Conservation (phyloP, 2,888 invertebrate species). For the Callyntrura guangdongensis region DNA sequence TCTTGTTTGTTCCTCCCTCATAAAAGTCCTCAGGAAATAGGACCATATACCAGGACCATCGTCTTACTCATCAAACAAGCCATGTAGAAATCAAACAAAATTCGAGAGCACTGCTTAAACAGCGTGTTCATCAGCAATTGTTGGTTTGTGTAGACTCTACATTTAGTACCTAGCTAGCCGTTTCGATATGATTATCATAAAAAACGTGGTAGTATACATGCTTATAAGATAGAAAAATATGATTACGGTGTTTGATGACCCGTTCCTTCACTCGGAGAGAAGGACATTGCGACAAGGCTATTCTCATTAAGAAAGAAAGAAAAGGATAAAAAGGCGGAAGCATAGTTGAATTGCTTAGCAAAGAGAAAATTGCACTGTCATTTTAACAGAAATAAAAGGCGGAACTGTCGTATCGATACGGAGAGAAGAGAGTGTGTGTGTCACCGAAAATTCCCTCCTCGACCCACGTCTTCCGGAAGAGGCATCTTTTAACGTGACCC, state of each 20-base stretch:
- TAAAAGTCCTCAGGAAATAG: conserved; percentile 38
- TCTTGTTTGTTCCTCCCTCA: conserved; percentile 53
- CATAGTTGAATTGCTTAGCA: neutral
- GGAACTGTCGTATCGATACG: neutral
- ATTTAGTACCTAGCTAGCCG: too few species aligned
- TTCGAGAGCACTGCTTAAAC: conserved; percentile 12
- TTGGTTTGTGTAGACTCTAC: too few species aligned
- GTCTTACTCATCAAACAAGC: conserved; percentile 34
- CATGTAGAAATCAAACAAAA: conserved; percentile 42
- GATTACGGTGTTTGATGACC: conserved; percentile 54
- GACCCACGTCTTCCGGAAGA: neutral
- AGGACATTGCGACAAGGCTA: neutral
- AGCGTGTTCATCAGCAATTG: conserved; percentile 5
- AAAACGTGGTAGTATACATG: neutral
- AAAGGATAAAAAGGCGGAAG: neutral
- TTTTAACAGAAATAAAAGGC: conserved; percentile 16
- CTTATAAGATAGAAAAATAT: neutral
- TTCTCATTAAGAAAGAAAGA: neutral
- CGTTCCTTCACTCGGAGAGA: conserved; percentile 7
- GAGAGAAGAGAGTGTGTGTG: neutral
- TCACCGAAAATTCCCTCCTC: conserved; percentile 30
- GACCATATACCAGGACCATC: conserved; percentile 27
- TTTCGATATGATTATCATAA: neutral
- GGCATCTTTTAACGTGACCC: conserved; percentile 42
- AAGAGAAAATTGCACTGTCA: conserved; percentile 15